A percentile compares a stretch with the other conserved stretches of the same genome.
Evolutionary conservation across 2,888 invertebrate species (phyloP).

Genomic region (Chaitophorus viminalis): DNA sequence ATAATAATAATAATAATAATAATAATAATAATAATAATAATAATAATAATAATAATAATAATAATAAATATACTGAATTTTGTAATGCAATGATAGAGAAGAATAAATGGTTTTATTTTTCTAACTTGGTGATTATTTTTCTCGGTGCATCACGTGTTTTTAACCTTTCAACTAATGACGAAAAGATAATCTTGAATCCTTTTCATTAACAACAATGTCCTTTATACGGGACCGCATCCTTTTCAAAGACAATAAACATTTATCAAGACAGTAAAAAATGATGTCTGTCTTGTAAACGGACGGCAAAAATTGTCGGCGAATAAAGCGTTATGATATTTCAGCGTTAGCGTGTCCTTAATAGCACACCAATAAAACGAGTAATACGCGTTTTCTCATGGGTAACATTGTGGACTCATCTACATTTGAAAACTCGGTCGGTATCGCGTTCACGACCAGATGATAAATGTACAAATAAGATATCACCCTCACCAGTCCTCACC

Average conservation of each 20-base stretch:
- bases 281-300: background rate
- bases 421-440: background rate
- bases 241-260: background rate
- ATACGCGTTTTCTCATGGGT: background rate
- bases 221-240: background rate
- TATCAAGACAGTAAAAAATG: background rate
- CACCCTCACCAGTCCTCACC: no score
- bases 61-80: background rate
- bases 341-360: background rate
- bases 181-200: background rate
- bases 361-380: background rate
- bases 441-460: background rate
- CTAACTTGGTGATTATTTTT: background rate
- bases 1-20: no score
- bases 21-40: no score
- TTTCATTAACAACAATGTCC: background rate
- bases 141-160: background rate
- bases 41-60: background rate
- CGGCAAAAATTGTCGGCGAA: background rate
- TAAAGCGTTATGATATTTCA: background rate
- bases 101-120: conserved; percentile 10
- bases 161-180: background rate
- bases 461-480: no score
- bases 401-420: background rate
- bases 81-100: background rate